These are phyloP conservation scores for Drosophila paracracens DNA, from an alignment of 2,888 invertebrate species.

Conservation along the genomic window DNA sequence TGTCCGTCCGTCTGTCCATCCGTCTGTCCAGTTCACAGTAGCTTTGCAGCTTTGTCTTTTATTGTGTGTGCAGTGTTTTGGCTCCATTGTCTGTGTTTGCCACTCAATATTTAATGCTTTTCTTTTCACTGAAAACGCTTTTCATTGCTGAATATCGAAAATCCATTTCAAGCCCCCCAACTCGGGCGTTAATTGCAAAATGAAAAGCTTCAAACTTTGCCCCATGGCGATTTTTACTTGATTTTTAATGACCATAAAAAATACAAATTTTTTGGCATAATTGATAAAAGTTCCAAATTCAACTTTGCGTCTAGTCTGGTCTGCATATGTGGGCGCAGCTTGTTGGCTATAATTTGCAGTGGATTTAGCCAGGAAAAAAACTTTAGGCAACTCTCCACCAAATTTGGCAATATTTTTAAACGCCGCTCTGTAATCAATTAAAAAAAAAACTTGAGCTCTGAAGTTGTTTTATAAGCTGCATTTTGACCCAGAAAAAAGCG, in stretches of 20 bases:
- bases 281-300: background rate
- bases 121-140: conserved; percentile 25
- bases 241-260: conserved; percentile 22
- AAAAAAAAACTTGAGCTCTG: conserved; percentile 42
- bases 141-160: conserved; percentile 37
- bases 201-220: conserved; percentile 10
- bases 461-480: conserved; percentile 22
- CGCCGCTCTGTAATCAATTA: conserved; percentile 49
- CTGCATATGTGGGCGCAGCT: conserved; percentile 10
- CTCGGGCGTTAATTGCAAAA: conserved; percentile 55
- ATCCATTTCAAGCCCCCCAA: conserved; percentile 46
- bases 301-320: conserved; percentile 1
- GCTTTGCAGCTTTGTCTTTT: conserved; percentile 4
- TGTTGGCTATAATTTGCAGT: conserved; percentile 15
- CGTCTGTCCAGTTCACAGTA: conserved; percentile 1
- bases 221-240: conserved; percentile 3
- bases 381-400: background rate
- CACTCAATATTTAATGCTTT: conserved; percentile 19
- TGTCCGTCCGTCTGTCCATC: conserved; percentile 8
- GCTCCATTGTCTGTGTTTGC: conserved; percentile 20
- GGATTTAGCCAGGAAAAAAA: conserved; percentile 10
- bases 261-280: background rate
- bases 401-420: conserved; percentile 45
- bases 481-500: conserved; percentile 48
- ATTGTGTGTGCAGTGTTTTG: conserved; percentile 9